Evolutionary conservation across 2,797 vertebrate genomes (phyloP).

Genomic region (Karalla daura): DNA sequence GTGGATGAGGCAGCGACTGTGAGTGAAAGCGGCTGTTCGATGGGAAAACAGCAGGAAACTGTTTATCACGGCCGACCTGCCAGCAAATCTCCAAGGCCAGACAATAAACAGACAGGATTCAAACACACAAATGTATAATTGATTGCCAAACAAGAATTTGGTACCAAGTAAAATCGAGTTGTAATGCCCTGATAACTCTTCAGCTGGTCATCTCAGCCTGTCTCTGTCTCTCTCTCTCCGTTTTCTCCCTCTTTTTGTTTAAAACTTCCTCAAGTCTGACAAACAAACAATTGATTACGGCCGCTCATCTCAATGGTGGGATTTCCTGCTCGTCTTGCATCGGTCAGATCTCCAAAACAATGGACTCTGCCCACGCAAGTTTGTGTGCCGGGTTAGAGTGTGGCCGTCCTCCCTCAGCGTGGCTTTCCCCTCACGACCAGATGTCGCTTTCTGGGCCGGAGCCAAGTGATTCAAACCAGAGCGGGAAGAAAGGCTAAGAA

Average conservation of each 20-base stretch:
- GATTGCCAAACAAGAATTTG: not conserved
- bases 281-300: conserved; percentile 52
- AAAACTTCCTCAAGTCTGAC: conserved; percentile 51
- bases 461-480: conserved; percentile 50
- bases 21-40: not conserved
- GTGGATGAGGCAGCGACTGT: not conserved
- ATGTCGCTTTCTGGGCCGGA: conserved; percentile 67
- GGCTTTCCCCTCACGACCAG: conserved; percentile 67
- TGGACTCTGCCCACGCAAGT: conserved; percentile 66
- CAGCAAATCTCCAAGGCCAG: not conserved
- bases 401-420: conserved; percentile 40
- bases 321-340: conserved; percentile 85
- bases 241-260: conserved; percentile 21
- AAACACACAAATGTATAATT: not conserved
- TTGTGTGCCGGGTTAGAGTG: conserved; percentile 26
- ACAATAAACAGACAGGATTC: not conserved
- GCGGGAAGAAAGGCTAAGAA: conserved; percentile 42
- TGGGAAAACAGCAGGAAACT: not conserved
- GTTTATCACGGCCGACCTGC: not conserved
- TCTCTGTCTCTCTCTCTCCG: conserved; percentile 21
- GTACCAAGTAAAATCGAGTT: not conserved
- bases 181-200: conserved; percentile 16
- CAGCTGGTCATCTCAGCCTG: conserved; percentile 24
- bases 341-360: conserved; percentile 82
- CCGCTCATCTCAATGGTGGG: conserved; percentile 76